These are phyloP conservation scores for Galeopterus variegatus DNA, from an alignment of 2,113 vertebrate genomes.

Conservation along the genomic window DNA sequence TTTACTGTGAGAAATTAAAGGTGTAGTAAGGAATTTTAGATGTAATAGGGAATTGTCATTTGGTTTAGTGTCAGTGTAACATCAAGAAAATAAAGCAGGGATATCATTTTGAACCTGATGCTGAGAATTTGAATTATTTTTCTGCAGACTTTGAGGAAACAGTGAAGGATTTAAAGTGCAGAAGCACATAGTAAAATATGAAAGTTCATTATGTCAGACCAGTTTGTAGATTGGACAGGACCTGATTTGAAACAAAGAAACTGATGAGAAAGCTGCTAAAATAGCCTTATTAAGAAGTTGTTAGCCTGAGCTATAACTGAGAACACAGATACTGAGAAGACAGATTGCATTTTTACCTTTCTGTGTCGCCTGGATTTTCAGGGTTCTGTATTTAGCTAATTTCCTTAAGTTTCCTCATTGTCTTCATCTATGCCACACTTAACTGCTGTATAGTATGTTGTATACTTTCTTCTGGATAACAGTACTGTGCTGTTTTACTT, in stretches of 20 bases:
- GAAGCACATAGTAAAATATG: background rate
- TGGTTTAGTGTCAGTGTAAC: background rate
- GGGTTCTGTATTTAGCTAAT: too few species aligned
- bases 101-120: background rate
- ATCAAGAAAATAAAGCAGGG: background rate
- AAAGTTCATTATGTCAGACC: background rate
- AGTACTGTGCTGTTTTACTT: too few species aligned
- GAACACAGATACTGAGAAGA: background rate
- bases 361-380: too few species aligned
- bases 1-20: background rate
- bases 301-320: background rate
- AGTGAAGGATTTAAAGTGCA: background rate
- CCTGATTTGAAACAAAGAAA: background rate
- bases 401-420: background rate
- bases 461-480: too few species aligned
- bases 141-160: background rate
- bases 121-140: background rate
- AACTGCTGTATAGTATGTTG: too few species aligned
- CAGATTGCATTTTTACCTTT: background rate
- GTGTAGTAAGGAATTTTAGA: background rate
- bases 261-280: background rate
- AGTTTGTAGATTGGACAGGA: background rate
- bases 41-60: background rate
- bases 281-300: too few species aligned
- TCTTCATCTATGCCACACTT: background rate